Base-by-base conservation (phyloP, 2,888 invertebrate species). In the Resseliella maxima region DNA sequence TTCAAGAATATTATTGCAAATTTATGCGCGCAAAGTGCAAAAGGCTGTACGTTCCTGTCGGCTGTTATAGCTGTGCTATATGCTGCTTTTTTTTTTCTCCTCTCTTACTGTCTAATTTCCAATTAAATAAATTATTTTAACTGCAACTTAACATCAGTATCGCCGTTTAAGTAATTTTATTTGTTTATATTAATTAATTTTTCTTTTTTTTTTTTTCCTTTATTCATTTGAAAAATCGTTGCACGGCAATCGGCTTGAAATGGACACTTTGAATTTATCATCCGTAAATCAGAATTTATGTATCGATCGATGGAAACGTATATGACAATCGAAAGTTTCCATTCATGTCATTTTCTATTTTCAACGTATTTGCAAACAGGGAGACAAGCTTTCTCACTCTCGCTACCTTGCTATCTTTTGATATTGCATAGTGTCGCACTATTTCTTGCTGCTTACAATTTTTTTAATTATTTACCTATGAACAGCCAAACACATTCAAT, bases 91-190 rank as follows among this genome's bases (percentile, higher is more conserved):
- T 41, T 12, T 41, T 41, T 12, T 41, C 50, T 50, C 3, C 24
- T n/a, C 10, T 59, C n/a, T 6, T 59, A 24, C 1, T 24, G 24
- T 59, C 24, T 59, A 59, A 59, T 59, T 59, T 59, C 10, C 59
- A 59, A 59, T 59, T 59, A 59, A 24, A 59, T 59, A 59, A 59
- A 59, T 59, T 59, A 59, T 59, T 59, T 59, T 59, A 59, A 59
- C 59, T 59, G 59, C 59, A 59, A 10, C 59, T 59, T 59, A 59
- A 59, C 59, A 59, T 59, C 59, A 10, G 59, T 24, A 59, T 59
- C 59, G 59, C 59, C 24, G 24, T 59, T 59, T 59, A 59, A 59
- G 59, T 59, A 24, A 59, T 59, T 59, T 59, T 59, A 59, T 59
- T 59, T 59, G 59, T 59, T 59, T 59, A 6, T 59, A 59, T 59